These are phyloP conservation scores for Dryadula phaetusa DNA, from an alignment of 2,888 invertebrate genomes.

Conservation along the genomic window DNA sequence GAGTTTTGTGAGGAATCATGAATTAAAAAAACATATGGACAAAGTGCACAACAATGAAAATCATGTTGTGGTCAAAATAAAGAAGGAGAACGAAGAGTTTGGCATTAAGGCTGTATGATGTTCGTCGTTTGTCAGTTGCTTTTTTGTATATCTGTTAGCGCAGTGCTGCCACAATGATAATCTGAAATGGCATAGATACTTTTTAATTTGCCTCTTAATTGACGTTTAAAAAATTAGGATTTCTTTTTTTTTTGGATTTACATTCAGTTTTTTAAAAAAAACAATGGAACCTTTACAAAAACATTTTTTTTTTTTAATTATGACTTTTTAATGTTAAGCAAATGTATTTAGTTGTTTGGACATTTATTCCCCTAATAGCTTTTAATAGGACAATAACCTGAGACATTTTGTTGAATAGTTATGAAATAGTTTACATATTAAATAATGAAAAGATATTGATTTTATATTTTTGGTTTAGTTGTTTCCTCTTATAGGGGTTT, in stretches of 20 bases:
- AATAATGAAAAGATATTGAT: conserved; percentile 2
- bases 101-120: conserved; percentile 8
- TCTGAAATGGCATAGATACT: not conserved
- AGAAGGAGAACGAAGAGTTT: conserved; percentile 16
- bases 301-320: not conserved
- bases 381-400: conserved; percentile 5
- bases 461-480: not conserved
- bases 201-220: not conserved
- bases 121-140: not conserved
- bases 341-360: conserved; percentile 2
- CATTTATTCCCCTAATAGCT: conserved; percentile 1
- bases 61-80: conserved; percentile 26
- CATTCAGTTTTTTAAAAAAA: not conserved
- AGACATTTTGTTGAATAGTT: not conserved
- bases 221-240: not conserved
- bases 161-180: not conserved
- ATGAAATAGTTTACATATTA: conserved; percentile 6
- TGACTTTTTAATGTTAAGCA: not conserved
- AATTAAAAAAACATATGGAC: conserved; percentile 65
- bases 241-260: no score
- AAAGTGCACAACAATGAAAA: conserved; percentile 56
- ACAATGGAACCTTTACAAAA: not conserved
- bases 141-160: not conserved
- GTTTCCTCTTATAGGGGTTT: not conserved
- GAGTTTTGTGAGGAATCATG: conserved; percentile 64